Base-by-base conservation (phyloP, 1,140 invertebrate genomes). In the Drosophila takahashii region DNA sequence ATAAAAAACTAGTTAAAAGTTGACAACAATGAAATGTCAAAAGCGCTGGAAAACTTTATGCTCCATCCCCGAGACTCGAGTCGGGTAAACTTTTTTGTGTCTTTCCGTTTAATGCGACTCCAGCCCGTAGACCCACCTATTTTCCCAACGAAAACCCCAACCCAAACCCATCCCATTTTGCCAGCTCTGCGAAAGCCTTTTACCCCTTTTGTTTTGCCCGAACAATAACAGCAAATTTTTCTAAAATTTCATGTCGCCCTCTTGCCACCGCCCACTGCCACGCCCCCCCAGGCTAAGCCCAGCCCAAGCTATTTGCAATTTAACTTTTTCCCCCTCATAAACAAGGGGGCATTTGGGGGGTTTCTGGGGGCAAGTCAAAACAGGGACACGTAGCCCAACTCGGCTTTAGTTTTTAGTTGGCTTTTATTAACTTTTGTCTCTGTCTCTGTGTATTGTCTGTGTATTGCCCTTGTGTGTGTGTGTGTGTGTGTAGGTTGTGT, bases 1-100 rank as follows among this genome's bases (percentile, higher is more conserved):
- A 81, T 87, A 78, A 86, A 83, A 89, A 87, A 87, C 75, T 89
- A 87, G 83, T 87, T 87, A 84, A 87, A 87, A 87, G 84, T 87
- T 87, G 83, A 89, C 83, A 86, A 86, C 83, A 87, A 89, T 87
- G 76, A 89, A 79, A 89, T 73, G 79, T 86, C 74, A 87, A 67
- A 87, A 77, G 80, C 80, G 78, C 44, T 70, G 62, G 44, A 75
- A 86, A 75, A 79, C 73, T 71, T 86, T 85, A 80, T 47, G 62
- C 69, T 48, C 56, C 62, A 42, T 54, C 41, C 60, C 45, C 34
- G 5, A 18, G 11, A n/a, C 36, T 9, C 26, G 15, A 47, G 32
- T 74, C 32, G 50, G 62, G 62, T 50, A 80, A 81, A 76, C 77
- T 83, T 86, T 81, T 79, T 58, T 59, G 29, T 79, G 57, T 79